phyloP scores from a whole-genome alignment of 2,797 vertebrate species.

The Danio tinwini region DNA sequence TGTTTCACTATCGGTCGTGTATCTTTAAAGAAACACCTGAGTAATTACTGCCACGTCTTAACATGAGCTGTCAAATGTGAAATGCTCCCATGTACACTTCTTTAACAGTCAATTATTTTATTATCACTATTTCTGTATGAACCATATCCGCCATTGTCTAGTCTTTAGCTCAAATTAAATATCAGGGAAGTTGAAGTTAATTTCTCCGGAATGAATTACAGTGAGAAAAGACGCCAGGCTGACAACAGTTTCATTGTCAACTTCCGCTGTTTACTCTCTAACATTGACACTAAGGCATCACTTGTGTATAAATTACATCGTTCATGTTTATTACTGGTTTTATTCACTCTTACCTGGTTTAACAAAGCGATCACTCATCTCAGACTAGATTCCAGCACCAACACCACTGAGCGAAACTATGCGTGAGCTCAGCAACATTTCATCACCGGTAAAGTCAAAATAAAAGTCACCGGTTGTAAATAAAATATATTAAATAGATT shows the following conservation, averaged over 20 bases:
- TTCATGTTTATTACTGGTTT: background rate
- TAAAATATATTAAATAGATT: too few species aligned
- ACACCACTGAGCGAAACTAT: background rate
- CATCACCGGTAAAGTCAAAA: background rate
- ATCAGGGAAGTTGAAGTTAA: background rate
- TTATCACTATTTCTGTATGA: background rate
- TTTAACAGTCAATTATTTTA: background rate
- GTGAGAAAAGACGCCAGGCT: background rate
- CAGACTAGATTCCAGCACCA: background rate
- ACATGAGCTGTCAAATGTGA: background rate
- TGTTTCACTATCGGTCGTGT: background rate
- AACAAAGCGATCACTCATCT: slow-evolving; percentile 19
- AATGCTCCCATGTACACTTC: background rate
- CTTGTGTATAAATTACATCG: background rate
- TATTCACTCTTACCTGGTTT: slow-evolving; percentile 19
- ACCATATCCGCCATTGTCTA: too few species aligned
- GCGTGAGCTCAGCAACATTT: background rate
- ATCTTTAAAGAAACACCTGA: background rate
- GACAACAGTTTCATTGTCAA: background rate
- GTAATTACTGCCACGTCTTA: background rate
- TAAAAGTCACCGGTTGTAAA: background rate
- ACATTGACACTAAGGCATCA: background rate
- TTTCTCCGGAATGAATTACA: background rate
- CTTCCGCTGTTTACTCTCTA: background rate
- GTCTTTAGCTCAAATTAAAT: background rate